Evolutionary conservation across 2,113 vertebrate species (phyloP).

Genomic region (Crotophaga sulcirostris): DNA sequence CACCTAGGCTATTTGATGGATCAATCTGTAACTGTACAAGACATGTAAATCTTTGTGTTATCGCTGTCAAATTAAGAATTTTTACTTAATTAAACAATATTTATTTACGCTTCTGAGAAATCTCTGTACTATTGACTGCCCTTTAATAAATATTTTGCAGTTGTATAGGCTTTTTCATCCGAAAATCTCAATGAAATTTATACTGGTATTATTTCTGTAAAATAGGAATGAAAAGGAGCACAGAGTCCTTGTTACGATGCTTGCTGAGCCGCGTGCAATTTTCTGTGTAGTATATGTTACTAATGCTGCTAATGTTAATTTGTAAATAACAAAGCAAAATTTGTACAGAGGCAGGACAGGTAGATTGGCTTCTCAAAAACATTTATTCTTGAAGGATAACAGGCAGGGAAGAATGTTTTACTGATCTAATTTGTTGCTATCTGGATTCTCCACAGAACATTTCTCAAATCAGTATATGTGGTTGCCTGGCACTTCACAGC

Average conservation of each 20-base stretch:
- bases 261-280: neutral
- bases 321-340: neutral
- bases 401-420: neutral
- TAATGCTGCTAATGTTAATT: neutral
- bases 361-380: neutral
- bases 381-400: neutral
- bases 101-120: neutral
- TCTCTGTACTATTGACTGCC: neutral
- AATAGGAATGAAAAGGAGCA: neutral
- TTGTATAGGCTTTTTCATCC: neutral
- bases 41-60: neutral
- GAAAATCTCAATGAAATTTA: neutral
- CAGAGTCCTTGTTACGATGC: neutral
- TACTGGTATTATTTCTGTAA: neutral
- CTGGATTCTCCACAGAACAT: neutral
- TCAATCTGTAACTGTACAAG: neutral
- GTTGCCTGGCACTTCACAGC: neutral
- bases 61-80: neutral
- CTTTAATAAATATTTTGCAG: neutral
- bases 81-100: neutral
- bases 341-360: neutral
- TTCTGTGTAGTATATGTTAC: neutral
- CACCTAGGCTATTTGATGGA: neutral
- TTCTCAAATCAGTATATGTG: neutral
- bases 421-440: slow-evolving; percentile 19